Base-by-base conservation (phyloP, 2,797 vertebrate species). In the Menidia menidia region DNA sequence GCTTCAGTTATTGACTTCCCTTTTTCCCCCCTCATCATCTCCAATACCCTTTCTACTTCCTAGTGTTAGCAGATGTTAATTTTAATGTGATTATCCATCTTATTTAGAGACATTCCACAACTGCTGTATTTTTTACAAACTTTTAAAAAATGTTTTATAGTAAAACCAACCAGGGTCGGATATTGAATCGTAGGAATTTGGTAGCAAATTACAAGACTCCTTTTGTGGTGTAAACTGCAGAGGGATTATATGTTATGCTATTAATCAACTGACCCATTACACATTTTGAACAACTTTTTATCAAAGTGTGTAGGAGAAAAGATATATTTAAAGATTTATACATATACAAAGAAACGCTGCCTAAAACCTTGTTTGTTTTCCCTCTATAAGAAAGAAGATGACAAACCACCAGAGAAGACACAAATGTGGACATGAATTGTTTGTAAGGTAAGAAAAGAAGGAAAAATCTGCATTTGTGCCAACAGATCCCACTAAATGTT, bases 1-100 rank as follows among this genome's bases (percentile, higher is more conserved):
- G 25, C 50, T 35, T 64, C 60, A 56, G 32, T 69, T 74, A 77
- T 73, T 69, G 63, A 73, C 68, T 66, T 62, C 43, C 41, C 54
- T 71, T 71, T 73, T 71, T 18, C 42, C 52, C 7, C 4, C 42
- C 52, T 7, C 4, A 19, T 10, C 8, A 39, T 39, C 35, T 7
- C 35, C 35, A 39, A 7, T 39, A 39, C 35, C 6, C 35, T 10
- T 7, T 39, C 10, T 7, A 39, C 7, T 39, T 39, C 35, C 35
- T 39, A 39, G 35, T 39, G 35, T 39, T 39, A 5, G 35, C 6
- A 39, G 35, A 39, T 39, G 35, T 39, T 39, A 2, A 5, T 39
- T 7, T 25, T 39, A 10, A 39, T 39, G 35, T 39, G 35, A 39
- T 10, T 39, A 39, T 39, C 35, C 35, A 5, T 10, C 35, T 5